These are phyloP conservation scores for Xerus rutilus DNA, from an alignment of 2,797 vertebrate species.

Conservation along the genomic window DNA sequence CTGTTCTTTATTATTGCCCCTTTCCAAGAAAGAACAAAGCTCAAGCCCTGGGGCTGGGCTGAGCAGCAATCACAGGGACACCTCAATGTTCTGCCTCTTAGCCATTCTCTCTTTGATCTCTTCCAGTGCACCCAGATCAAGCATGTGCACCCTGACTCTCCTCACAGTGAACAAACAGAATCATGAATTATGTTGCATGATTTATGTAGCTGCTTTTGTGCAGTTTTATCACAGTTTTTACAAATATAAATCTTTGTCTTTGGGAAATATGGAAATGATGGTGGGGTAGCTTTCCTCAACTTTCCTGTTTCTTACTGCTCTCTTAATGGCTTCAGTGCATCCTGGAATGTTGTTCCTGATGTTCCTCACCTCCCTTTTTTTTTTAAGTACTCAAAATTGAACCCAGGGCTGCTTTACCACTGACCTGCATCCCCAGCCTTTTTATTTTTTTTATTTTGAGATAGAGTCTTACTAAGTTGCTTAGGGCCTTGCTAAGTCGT, in stretches of 20 bases:
- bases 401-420: too few species aligned
- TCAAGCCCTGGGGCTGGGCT: not conserved
- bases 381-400: too few species aligned
- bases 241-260: not conserved
- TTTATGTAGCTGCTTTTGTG: not conserved
- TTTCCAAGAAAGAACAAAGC: conserved; percentile 51
- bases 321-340: not conserved
- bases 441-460: too few species aligned
- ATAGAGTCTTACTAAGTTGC: too few species aligned
- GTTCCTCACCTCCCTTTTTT: too few species aligned
- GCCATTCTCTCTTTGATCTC: not conserved
- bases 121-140: not conserved
- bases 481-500: too few species aligned
- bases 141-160: not conserved
- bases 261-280: conserved; percentile 31
- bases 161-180: not conserved
- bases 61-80: not conserved
- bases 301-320: not conserved
- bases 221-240: conserved; percentile 2
- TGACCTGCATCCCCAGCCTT: too few species aligned
- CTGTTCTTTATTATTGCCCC: conserved; percentile 4
- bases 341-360: not conserved
- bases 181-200: not conserved
- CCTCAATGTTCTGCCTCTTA: not conserved
- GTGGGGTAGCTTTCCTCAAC: not conserved